Conservation (phyloP, 2,113 vertebrate genomes). For the Microtus richardsoni region DNA sequence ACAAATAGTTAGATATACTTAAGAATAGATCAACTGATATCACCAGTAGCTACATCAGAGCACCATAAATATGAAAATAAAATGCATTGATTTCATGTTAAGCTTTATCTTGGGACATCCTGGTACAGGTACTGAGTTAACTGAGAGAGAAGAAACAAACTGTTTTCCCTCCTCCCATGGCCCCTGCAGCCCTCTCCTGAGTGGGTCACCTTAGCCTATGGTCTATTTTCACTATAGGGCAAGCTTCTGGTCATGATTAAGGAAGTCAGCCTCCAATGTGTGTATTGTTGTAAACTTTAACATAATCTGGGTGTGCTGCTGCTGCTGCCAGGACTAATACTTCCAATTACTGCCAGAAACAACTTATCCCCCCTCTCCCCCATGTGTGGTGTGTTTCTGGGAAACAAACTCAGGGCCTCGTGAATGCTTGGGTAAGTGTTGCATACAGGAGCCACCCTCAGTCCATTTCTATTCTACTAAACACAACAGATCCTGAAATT, state of each 20-base stretch:
- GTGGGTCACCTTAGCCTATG: background rate
- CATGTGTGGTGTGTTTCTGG: background rate
- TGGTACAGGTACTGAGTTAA: conserved; percentile 39
- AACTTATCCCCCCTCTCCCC: background rate
- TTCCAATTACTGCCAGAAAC: background rate
- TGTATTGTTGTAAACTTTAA: background rate
- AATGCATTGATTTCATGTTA: background rate
- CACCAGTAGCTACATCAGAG: background rate
- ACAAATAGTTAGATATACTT: conserved; percentile 22
- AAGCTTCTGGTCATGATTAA: background rate
- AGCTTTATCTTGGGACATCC: conserved; percentile 18
- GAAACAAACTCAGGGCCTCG: background rate
- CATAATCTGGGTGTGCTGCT: background rate
- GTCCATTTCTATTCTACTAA: background rate
- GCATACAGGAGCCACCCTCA: background rate
- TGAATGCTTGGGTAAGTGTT: background rate
- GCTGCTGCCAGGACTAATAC: background rate
- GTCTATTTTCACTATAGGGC: background rate
- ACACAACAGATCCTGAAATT: background rate
- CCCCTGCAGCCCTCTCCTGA: conserved; percentile 9
- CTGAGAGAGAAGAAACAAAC: background rate
- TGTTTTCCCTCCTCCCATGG: background rate
- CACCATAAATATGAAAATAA: conserved; percentile 44
- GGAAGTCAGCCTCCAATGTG: background rate
- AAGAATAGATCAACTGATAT: background rate